Evolutionary conservation across 2,113 vertebrate species (phyloP).

Genomic region (Etia nguti): DNA sequence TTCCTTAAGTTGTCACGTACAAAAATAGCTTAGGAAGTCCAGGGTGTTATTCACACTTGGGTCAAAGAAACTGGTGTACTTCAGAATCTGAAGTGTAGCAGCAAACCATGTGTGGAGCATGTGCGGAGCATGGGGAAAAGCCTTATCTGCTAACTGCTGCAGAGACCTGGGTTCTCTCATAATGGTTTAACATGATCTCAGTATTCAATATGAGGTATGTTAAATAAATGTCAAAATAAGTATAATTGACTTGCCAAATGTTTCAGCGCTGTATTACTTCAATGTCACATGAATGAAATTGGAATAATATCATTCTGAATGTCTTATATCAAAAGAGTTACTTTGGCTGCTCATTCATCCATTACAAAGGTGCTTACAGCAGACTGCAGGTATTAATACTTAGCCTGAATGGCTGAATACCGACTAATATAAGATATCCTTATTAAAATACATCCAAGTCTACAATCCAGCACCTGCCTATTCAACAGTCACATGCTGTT

Average conservation of each 20-base stretch:
- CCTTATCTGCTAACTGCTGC: background rate
- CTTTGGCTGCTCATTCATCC: conserved; percentile 24
- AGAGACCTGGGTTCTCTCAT: background rate
- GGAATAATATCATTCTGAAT: conserved; percentile 1
- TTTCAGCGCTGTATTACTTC: background rate
- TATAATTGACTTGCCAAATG: background rate
- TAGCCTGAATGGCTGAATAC: conserved; percentile 46
- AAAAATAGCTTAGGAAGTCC: background rate
- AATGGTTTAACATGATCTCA: background rate
- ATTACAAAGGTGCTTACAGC: conserved; percentile 33
- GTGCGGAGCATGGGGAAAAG: background rate
- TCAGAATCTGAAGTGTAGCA: background rate
- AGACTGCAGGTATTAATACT: conserved; percentile 42
- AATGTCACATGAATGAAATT: background rate
- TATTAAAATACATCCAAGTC: conserved; percentile 55
- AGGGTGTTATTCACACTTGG: background rate
- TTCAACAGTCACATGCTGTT: conserved; percentile 58
- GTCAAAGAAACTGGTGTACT: background rate
- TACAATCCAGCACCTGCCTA: conserved; percentile 50
- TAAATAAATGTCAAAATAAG: background rate
- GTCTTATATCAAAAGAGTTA: conserved; percentile 15
- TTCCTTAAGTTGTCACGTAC: background rate
- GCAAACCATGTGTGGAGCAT: background rate
- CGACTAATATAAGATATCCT: conserved; percentile 50
- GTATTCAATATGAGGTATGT: background rate